These are phyloP conservation scores for Drosophila sordidula DNA, from an alignment of 2,888 invertebrate species.

Conservation along the genomic window DNA sequence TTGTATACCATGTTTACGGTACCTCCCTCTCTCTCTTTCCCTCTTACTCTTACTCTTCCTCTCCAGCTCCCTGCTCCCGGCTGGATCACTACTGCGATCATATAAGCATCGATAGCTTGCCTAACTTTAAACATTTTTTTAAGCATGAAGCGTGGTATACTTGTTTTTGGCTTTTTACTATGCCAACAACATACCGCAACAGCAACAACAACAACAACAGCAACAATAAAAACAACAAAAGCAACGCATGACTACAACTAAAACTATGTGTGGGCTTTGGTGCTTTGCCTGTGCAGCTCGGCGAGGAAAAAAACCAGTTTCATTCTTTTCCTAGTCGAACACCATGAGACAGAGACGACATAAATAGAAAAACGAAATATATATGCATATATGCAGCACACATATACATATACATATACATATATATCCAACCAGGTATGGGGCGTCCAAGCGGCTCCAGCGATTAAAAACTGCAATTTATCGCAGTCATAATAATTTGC, in stretches of 20 bases:
- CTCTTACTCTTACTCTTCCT: neutral
- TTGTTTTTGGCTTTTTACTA: slow-evolving; percentile 70
- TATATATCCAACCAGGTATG: slow-evolving; percentile 45
- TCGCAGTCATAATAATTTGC: slow-evolving; percentile 80
- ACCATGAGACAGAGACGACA: slow-evolving; percentile 20
- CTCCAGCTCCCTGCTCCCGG: neutral
- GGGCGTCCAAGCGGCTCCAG: slow-evolving; percentile 57
- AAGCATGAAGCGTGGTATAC: slow-evolving; percentile 77
- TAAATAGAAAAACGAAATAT: slow-evolving; percentile 27
- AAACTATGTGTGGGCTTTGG: slow-evolving; percentile 75
- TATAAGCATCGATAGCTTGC: slow-evolving; percentile 74
- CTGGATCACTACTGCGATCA: slow-evolving; percentile 41
- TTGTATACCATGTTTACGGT: slow-evolving; percentile 64
- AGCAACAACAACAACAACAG: slow-evolving; percentile 23
- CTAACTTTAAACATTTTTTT: slow-evolving; percentile 69
- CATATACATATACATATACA: slow-evolving; percentile 11
- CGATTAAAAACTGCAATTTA: slow-evolving; percentile 80
- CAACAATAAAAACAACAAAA: slow-evolving; percentile 26
- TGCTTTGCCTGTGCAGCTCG: slow-evolving; percentile 54
- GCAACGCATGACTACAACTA: slow-evolving; percentile 67
- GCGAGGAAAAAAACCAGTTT: slow-evolving; percentile 65
- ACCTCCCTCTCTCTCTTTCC: slow-evolving; percentile 16
- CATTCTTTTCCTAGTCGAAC: slow-evolving; percentile 68
- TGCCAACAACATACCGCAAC: slow-evolving; percentile 61
- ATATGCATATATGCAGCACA: slow-evolving; percentile 15